These are phyloP conservation scores for Phaethon lepturus DNA, from an alignment of 2,113 vertebrate species.

Conservation along the genomic window DNA sequence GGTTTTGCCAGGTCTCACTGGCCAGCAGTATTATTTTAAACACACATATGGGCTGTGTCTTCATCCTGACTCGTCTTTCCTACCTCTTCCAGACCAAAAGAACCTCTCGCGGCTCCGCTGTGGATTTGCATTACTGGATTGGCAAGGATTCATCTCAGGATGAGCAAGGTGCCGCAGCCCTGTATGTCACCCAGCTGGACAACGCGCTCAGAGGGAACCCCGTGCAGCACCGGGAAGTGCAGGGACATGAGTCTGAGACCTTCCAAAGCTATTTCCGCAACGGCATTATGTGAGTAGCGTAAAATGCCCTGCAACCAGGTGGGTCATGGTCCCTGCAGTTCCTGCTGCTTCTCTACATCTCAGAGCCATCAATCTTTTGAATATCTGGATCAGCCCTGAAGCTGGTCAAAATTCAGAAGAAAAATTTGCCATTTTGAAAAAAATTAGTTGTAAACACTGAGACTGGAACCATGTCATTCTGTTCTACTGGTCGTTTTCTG, in stretches of 20 bases:
- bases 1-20: neutral
- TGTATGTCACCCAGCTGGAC: constrained; percentile 86
- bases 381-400: neutral
- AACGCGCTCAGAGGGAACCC: constrained; percentile 77
- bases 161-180: constrained; percentile 85
- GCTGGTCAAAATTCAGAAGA: neutral
- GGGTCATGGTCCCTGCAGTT: neutral
- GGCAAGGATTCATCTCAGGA: constrained; percentile 85
- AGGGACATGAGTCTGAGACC: constrained; percentile 82
- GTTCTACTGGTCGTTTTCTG: neutral
- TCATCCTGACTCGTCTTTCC: neutral
- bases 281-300: constrained; percentile 84
- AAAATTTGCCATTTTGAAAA: neutral
- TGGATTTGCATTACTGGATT: constrained; percentile 90
- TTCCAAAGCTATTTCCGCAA: constrained; percentile 91
- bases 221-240: constrained; percentile 87
- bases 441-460: neutral
- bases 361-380: fast-evolving
- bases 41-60: neutral
- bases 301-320: fast-evolving
- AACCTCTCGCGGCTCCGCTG: constrained; percentile 4
- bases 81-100: constrained; percentile 70
- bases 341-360: neutral
- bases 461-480: fast-evolving
- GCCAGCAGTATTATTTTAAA: neutral